phyloP scores from a whole-genome alignment of 2,888 invertebrate species.

The Diarsia rubi region DNA sequence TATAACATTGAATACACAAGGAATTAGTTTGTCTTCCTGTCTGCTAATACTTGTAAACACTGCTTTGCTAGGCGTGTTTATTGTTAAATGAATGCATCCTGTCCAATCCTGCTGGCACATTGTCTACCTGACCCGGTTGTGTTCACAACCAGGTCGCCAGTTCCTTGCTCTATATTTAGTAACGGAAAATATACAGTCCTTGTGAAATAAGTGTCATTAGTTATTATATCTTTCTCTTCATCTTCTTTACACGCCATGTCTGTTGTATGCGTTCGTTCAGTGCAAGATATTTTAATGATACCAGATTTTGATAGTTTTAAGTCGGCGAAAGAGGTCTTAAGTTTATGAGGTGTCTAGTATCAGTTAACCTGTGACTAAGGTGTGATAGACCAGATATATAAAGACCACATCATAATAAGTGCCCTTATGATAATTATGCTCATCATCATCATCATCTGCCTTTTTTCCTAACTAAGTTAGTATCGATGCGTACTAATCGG shows the following conservation, averaged over 20 bases:
- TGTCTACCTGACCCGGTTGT: conserved; percentile 1
- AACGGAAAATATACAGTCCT: neutral
- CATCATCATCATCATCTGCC: neutral
- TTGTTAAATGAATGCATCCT: conserved; percentile 48
- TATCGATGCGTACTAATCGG: neutral
- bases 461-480: neutral
- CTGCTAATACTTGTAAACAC: neutral
- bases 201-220: neutral
- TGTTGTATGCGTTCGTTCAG: neutral
- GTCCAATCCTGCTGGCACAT: neutral
- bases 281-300: neutral
- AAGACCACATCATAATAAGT: neutral
- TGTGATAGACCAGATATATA: neutral
- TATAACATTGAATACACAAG: conserved; percentile 28
- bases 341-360: neutral
- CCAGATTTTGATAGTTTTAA: neutral
- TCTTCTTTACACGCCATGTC: neutral
- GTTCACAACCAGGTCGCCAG: conserved; percentile 35
- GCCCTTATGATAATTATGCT: neutral
- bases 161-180: conserved; percentile 38
- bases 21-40: conserved; percentile 13
- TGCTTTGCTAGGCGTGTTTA: neutral
- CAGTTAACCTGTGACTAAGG: neutral
- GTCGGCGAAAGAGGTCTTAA: neutral
- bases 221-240: neutral